These are phyloP conservation scores for Apogon hyalosoma DNA, from an alignment of 2,797 vertebrate genomes.

Conservation along the genomic window DNA sequence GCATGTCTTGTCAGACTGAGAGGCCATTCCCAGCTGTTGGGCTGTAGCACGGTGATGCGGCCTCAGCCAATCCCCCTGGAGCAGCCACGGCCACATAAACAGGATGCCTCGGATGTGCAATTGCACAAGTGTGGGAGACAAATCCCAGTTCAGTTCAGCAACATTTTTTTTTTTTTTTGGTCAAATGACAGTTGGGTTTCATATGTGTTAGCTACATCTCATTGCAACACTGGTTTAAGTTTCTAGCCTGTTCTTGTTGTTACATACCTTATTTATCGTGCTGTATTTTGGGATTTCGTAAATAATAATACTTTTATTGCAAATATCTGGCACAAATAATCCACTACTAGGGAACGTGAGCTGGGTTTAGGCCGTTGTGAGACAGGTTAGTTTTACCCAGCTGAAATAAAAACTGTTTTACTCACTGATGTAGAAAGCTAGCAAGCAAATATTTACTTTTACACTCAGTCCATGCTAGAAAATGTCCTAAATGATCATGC, in stretches of 20 bases:
- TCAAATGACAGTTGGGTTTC: conserved; percentile 19
- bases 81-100: conserved; percentile 88
- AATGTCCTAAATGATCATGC: no score
- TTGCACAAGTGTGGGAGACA: conserved; percentile 87
- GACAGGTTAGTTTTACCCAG: no score
- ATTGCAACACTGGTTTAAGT: not conserved
- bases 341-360: no score
- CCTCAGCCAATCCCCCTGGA: conserved; percentile 81
- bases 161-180: conserved; percentile 39
- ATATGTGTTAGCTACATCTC: not conserved
- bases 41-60: conserved; percentile 87
- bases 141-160: conserved; percentile 81
- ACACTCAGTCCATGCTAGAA: no score
- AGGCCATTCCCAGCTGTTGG: conserved; percentile 92
- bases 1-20: conserved; percentile 88
- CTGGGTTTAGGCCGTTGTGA: no score
- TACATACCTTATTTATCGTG: no score
- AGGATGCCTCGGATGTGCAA: conserved; percentile 89
- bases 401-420: no score
- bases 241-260: not conserved
- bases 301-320: no score
- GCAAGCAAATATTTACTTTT: no score
- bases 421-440: no score
- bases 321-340: no score
- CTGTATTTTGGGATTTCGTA: no score